Evolutionary conservation across 2,888 invertebrate genomes (phyloP).

Genomic region (Gasteruption jaculator): DNA sequence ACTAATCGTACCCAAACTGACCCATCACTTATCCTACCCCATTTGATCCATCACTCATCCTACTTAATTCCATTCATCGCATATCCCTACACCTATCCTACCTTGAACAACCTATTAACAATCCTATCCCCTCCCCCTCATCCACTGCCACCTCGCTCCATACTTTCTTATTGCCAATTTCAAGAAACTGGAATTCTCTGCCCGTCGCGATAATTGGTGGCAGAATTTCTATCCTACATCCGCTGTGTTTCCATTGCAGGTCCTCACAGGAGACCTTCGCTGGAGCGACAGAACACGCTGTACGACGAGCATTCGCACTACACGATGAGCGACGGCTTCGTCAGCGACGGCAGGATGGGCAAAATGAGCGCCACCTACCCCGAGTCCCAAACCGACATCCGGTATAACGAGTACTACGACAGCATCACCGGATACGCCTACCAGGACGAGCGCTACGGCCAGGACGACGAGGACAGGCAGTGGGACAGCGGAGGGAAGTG

Average conservation of each 20-base stretch:
- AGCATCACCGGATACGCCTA: conserved; percentile 60
- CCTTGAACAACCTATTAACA: not conserved
- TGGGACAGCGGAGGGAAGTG: conserved; percentile 69
- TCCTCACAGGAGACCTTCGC: conserved; percentile 63
- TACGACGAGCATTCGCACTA: conserved; percentile 70
- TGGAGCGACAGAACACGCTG: conserved; percentile 75
- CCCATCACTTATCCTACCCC: too few species aligned
- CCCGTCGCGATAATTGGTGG: too few species aligned
- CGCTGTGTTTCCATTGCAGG: conserved; percentile 31
- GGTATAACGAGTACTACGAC: conserved; percentile 67
- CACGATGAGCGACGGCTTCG: conserved; percentile 49
- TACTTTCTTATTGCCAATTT: not conserved
- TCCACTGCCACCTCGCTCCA: not conserved
- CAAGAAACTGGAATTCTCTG: conserved; percentile 9
- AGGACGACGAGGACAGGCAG: conserved; percentile 66
- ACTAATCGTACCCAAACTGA: too few species aligned
- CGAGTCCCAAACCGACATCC: conserved; percentile 48
- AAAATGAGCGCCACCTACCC: conserved; percentile 47
- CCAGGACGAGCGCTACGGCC: conserved; percentile 59
- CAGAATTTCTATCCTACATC: conserved; percentile 2
- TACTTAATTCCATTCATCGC: too few species aligned
- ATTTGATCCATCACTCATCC: too few species aligned
- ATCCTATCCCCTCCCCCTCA: not conserved
- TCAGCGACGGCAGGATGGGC: conserved; percentile 35
- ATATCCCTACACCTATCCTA: too few species aligned